Evolutionary conservation across 2,113 vertebrate species (phyloP), one percentile per base, ranked within the genome.

Genomic region (Sphaerodactylus townsendi): DNA sequence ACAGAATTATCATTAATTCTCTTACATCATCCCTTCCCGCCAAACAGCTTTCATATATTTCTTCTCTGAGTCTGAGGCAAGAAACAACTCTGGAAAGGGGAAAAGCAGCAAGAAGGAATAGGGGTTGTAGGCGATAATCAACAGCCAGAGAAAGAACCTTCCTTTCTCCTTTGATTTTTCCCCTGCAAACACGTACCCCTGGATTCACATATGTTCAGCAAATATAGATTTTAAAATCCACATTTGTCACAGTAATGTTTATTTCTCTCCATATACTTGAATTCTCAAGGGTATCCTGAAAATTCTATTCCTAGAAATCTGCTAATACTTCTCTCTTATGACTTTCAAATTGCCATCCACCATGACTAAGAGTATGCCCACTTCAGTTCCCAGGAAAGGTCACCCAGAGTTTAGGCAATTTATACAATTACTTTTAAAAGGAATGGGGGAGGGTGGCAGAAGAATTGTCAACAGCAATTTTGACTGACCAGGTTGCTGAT

Each of bases 331-430:
- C 3, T 37, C 48, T n/a, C 44, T 21, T 82, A 62, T 3, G 0
- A 66, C 17, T 23, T 86, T 77, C 65, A 82, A 76, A 62, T 68
- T 21, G 70, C 59, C 28, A 76, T 65, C 76, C 79, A 46, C 44
- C 0, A n/a, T 41, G 30, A 72, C 73, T 68, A 1, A 0, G 0
- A 37, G 44, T 44, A 33, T 0, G 1, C 77, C 25, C n/a, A 70
- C 64, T 0, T 0, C 2, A 72, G 59, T 4, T 81, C 14, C 19
- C 64, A 68, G 72, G 66, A 65, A 89, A 88, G 53, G 74, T 65
- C 0, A 0, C 68, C 44, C 39, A 23, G 15, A 79, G n/a, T 62
- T 68, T 79, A 44, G 59, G 44, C 25, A 35, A 69, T 76, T 81
- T 68, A 79, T n/a, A 79, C 73, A 53, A 48, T 75, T 82, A 69